Base-by-base conservation (phyloP, 2,113 vertebrate species). In the Labrus mixtus region DNA sequence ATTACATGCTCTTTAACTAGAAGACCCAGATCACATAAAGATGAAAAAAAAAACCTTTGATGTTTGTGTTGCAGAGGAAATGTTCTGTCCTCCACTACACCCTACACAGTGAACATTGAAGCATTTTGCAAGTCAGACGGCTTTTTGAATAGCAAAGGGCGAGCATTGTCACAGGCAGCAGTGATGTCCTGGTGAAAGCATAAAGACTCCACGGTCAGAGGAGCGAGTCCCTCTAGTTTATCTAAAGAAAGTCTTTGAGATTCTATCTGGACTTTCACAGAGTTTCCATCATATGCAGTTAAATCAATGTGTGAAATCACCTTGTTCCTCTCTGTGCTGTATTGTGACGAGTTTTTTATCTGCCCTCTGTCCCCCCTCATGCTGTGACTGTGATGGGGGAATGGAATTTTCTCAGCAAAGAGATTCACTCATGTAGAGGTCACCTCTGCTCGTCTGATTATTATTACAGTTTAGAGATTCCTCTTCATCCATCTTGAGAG, bases 251-350 rank as follows among this genome's bases (percentile, higher is more conserved):
- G 59, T 16, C 64, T 65, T 39, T 78, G 60, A 78, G 84, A 91
- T 89, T 80, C n/a, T 78, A 90, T 92, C 87, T 43, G 69, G 69
- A 56, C 67, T 75, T 79, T 81, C 67, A 77, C 73, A 88, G 67
- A 81, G 57, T 45, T 56, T 64, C 74, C 68, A 71, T 89, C 75
- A 77, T 57, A 65, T 74, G 29, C 65, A 87, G 78, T 91, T 72
- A 81, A 79, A 79, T 80, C 70, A 61, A 11, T 19, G 75, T 63
- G 41, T 56, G 54, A 62, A 70, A 78, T 80, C 69, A 50, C 50
- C 41, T n/a, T 29, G 59, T 67, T 62, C 25, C 73, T 64, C 23
- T 78, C 63, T 53, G 1, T 20, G 39, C 66, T 5, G 22, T 57
- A 50, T 41, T 62, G 25, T 65, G 66, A 51, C 43, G 59, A 25